Evolutionary conservation across 2,888 invertebrate genomes (phyloP).

Genomic region (Vanessa cardui): DNA sequence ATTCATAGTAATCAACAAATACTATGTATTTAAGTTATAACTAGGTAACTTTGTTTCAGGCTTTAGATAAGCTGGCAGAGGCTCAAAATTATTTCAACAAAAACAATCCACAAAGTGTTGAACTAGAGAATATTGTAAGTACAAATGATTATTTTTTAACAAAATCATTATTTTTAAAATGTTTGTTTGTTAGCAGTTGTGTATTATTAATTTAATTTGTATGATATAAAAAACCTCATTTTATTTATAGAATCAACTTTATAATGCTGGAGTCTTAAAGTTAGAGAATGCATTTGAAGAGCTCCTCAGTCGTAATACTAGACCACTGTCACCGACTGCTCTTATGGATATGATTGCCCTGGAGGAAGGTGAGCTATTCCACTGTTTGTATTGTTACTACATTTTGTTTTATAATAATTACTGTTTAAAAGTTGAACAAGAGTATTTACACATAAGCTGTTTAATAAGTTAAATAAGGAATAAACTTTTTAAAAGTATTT

Average conservation of each 20-base stretch:
- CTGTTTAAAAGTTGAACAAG: too few species aligned
- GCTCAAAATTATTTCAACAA: constrained; percentile 96
- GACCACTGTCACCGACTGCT: constrained; percentile 92
- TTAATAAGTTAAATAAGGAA: too few species aligned
- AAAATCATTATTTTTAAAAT: too few species aligned
- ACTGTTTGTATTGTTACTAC: too few species aligned
- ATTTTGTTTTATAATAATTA: too few species aligned
- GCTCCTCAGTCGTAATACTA: constrained; percentile 91
- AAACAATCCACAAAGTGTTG: constrained; percentile 96
- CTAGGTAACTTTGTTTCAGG: constrained; percentile 76
- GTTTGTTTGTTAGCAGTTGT: too few species aligned
- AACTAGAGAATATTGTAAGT: constrained; percentile 95
- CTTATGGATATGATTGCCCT: constrained; percentile 93
- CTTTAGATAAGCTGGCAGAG: constrained; percentile 91
- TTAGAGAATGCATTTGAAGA: constrained; percentile 95
- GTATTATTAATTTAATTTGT: background rate
- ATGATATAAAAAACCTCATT: constrained; percentile 7
- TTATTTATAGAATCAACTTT: constrained; percentile 85
- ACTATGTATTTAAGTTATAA: too few species aligned
- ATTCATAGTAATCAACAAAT: too few species aligned
- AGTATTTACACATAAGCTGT: too few species aligned
- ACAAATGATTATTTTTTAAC: background rate
- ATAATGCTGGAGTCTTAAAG: constrained; percentile 92
- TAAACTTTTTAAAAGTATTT: too few species aligned
- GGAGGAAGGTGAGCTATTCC: constrained; percentile 87